Evolutionary conservation across 2,797 vertebrate genomes (phyloP).

Genomic region (Pseudochirops corinnae): DNA sequence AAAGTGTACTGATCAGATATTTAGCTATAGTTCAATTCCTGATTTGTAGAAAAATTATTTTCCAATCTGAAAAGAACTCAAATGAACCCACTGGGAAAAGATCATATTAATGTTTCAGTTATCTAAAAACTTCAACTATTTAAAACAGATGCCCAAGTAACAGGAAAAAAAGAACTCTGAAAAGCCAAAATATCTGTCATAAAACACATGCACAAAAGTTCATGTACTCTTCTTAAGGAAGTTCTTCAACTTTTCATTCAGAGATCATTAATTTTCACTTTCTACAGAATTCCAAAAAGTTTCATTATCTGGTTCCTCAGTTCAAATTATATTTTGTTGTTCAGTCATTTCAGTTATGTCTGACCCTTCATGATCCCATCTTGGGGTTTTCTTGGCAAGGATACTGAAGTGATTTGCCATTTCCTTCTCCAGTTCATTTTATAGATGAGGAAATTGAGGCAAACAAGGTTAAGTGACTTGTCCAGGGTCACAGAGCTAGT

Average conservation of each 20-base stretch:
- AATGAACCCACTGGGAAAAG: not conserved
- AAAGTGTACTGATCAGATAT: not conserved
- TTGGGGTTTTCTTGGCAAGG: no score
- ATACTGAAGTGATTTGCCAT: no score
- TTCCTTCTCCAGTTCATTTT: no score
- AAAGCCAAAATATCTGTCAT: conserved; percentile 16
- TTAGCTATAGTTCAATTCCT: not conserved
- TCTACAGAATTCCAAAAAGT: conserved; percentile 34
- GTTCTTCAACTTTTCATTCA: conserved; percentile 16
- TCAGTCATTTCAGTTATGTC: no score
- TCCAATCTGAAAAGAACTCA: not conserved
- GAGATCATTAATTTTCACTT: conserved; percentile 23
- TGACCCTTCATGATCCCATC: no score
- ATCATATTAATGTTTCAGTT: not conserved
- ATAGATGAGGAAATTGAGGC: no score
- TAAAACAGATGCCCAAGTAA: not conserved
- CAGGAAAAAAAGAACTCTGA: not conserved
- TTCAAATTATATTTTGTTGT: no score
- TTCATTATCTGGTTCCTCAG: conserved; percentile 34
- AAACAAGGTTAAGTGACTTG: not conserved
- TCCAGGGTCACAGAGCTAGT: not conserved
- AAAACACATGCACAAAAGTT: conserved; percentile 39
- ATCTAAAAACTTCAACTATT: not conserved
- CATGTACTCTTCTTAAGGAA: conserved; percentile 22
- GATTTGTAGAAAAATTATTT: not conserved